Percentiles rank a stretch among this genome's conserved stretches.
Evolutionary conservation across 53 echinoderm and acorn worm genomes (phyloP).

Genomic region (Antedon mediterranea): DNA sequence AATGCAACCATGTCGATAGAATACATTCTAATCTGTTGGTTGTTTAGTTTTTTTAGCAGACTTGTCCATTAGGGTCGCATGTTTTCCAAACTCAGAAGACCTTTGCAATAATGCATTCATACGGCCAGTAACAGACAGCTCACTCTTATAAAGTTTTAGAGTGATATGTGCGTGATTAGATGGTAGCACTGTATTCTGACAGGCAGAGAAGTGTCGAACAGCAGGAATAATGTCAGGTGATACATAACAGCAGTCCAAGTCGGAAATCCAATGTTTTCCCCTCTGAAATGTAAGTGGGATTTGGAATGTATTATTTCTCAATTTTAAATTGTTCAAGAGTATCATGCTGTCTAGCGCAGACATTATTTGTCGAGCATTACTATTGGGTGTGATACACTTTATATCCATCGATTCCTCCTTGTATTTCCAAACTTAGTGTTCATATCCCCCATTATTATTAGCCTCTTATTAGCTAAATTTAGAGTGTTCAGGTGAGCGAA

Average conservation of each 20-base stretch:
- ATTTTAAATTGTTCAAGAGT: neutral
- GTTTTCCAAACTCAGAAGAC: neutral
- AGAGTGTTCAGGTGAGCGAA: too few species aligned
- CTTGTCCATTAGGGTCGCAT: neutral
- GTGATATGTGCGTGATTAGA: neutral
- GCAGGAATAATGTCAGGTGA: neutral
- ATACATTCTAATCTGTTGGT: too few species aligned
- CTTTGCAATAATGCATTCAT: neutral
- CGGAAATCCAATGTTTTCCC: neutral
- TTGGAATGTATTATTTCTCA: neutral
- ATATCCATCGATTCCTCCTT: too few species aligned
- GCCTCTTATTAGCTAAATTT: too few species aligned
- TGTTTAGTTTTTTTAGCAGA: too few species aligned
- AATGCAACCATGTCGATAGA: too few species aligned
- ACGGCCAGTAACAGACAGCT: neutral
- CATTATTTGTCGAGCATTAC: too few species aligned
- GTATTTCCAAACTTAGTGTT: too few species aligned
- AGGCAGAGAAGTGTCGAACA: neutral
- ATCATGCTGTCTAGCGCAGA: neutral
- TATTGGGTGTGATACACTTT: too few species aligned
- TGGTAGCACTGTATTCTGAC: neutral
- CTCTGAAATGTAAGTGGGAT: neutral
- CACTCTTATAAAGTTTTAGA: neutral
- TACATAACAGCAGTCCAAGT: neutral
- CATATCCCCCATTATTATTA: too few species aligned